Conservation (phyloP, 2,888 invertebrate genomes). For the Cephus spinipes region DNA sequence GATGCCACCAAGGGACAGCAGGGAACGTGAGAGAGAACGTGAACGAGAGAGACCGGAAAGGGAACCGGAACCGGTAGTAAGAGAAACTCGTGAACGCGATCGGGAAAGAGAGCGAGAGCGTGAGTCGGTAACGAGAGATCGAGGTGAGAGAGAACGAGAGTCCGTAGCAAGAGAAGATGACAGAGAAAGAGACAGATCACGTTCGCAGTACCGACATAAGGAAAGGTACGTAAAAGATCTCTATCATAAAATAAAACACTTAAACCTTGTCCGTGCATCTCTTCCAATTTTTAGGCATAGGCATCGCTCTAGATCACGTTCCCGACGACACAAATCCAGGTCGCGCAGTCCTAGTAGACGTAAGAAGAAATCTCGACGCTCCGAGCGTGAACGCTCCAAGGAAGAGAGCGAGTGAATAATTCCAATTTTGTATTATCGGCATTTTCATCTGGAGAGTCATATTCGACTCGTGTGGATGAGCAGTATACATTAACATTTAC, state of each 20-base stretch:
- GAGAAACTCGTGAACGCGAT: slow-evolving; percentile 56
- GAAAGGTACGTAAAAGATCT: slow-evolving; percentile 69
- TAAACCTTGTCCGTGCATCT: neutral
- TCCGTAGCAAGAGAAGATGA: slow-evolving; percentile 57
- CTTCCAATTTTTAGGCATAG: slow-evolving; percentile 47
- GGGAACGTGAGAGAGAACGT: slow-evolving; percentile 68
- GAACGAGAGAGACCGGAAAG: slow-evolving; percentile 55
- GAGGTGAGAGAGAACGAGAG: slow-evolving; percentile 51
- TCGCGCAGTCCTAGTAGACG: slow-evolving; percentile 78
- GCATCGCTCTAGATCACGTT: slow-evolving; percentile 69
- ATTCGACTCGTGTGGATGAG: no score
- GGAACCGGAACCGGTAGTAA: slow-evolving; percentile 57
- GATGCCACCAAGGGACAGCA: slow-evolving; percentile 55
- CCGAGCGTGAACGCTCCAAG: slow-evolving; percentile 71
- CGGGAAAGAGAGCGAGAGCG: slow-evolving; percentile 55
- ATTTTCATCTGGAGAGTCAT: no score
- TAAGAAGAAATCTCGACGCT: slow-evolving; percentile 79
- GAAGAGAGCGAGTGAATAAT: slow-evolving; percentile 76
- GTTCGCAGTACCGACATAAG: slow-evolving; percentile 72
- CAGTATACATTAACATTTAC: no score
- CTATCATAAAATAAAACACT: neutral
- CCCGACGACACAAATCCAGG: slow-evolving; percentile 77
- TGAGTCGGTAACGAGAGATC: slow-evolving; percentile 42
- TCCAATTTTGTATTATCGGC: slow-evolving; percentile 19
- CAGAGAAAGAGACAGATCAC: slow-evolving; percentile 69